Conservation (phyloP, 2,797 vertebrate genomes). For the Acanthornis magna region DNA sequence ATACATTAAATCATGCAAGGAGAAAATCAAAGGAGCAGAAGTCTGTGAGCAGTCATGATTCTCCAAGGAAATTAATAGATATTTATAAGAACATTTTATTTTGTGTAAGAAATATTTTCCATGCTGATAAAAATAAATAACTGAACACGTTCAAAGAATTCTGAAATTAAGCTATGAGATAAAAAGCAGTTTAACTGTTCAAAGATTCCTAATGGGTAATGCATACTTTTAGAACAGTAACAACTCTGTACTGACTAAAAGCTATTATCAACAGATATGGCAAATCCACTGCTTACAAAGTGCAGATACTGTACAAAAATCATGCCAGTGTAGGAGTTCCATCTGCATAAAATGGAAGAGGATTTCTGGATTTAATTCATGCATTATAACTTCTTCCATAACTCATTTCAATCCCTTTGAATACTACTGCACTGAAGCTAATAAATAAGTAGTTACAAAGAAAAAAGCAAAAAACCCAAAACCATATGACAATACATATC, state of each 20-base stretch:
- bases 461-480: accelerated
- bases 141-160: neutral
- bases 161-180: slow-evolving; percentile 20
- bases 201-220: slow-evolving; percentile 45
- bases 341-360: neutral
- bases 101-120: neutral
- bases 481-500: neutral
- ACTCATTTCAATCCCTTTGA: neutral
- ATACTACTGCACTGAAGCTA: neutral
- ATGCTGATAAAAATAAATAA: slow-evolving; percentile 23
- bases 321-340: neutral
- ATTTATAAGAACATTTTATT: slow-evolving; percentile 6
- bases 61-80: neutral
- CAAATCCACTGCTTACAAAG: neutral
- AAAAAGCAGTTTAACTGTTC: slow-evolving; percentile 8
- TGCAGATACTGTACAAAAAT: neutral
- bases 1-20: neutral
- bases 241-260: slow-evolving; percentile 1
- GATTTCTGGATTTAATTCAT: neutral
- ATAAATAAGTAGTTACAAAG: neutral
- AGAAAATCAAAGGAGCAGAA: slow-evolving; percentile 10
- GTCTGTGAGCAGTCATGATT: neutral
- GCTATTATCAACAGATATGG: slow-evolving; percentile 15
- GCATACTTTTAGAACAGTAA: slow-evolving; percentile 10
- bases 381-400: neutral